Conservation (phyloP, 1,140 invertebrate species). For the Forficula auricularia region DNA sequence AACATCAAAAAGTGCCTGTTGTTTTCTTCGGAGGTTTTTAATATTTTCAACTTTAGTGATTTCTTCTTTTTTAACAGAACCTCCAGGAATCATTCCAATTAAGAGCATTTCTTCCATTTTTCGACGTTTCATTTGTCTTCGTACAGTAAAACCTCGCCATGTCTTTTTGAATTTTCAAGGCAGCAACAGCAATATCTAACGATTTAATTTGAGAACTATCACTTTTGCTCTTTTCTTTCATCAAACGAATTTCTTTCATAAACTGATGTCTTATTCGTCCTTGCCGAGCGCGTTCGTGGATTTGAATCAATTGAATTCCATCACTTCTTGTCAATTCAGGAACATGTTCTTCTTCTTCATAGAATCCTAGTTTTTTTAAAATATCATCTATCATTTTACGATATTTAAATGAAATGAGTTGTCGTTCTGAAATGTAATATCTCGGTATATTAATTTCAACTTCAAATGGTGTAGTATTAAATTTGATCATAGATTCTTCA, state of each 20-base stretch:
- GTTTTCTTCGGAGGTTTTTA: slow-evolving; percentile 34
- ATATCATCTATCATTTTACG: slow-evolving; percentile 43
- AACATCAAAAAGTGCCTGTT: slow-evolving; percentile 39
- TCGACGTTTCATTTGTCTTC: slow-evolving; percentile 44
- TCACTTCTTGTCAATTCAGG: slow-evolving; percentile 54
- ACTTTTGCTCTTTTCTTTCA: slow-evolving; percentile 44
- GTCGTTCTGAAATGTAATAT: slow-evolving; percentile 47
- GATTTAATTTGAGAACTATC: slow-evolving; percentile 29
- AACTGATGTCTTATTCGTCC: slow-evolving; percentile 55
- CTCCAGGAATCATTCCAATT: slow-evolving; percentile 35
- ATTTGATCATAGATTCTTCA: slow-evolving; percentile 50
- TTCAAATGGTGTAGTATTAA: slow-evolving; percentile 43
- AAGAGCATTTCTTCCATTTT: slow-evolving; percentile 70
- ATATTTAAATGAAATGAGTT: slow-evolving; percentile 37
- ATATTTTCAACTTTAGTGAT: slow-evolving; percentile 28
- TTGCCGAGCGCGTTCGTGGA: slow-evolving; percentile 77
- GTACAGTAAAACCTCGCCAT: slow-evolving; percentile 61
- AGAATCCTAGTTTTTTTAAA: slow-evolving; percentile 44
- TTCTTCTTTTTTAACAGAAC: slow-evolving; percentile 12
- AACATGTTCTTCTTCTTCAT: slow-evolving; percentile 37
- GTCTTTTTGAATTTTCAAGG: slow-evolving; percentile 62
- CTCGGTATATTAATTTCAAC: slow-evolving; percentile 44
- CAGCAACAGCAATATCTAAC: slow-evolving; percentile 38
- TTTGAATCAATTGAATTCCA: slow-evolving; percentile 70
- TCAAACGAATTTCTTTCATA: slow-evolving; percentile 69